Percentiles rank a stretch among this genome's conserved stretches.
Conservation (phyloP, 2,797 vertebrate species). For the Gadopsis bispinosus region DNA sequence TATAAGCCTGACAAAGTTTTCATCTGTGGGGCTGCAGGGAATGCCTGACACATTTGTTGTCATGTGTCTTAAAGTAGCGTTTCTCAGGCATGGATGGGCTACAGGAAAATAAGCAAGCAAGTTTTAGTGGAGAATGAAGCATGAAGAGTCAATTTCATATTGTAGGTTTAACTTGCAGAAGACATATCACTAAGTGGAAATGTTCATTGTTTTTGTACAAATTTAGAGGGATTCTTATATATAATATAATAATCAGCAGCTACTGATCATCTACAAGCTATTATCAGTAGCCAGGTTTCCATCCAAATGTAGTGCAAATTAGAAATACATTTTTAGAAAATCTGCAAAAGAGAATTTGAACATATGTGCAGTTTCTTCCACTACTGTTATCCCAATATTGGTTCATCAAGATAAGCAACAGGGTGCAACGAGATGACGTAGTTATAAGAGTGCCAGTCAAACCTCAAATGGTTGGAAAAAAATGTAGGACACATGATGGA, state of each 20-base stretch:
- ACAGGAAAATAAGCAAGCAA: constrained; percentile 12
- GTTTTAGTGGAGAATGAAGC: neutral
- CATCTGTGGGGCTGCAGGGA: constrained; percentile 18
- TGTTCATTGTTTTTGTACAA: neutral
- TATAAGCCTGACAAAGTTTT: constrained; percentile 44
- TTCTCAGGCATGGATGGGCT: neutral
- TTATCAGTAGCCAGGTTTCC: neutral
- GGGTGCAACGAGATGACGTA: neutral
- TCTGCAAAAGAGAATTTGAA: too few relatives aligned
- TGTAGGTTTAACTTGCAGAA: neutral
- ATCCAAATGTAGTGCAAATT: neutral
- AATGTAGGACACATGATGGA: neutral
- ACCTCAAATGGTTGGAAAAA: neutral
- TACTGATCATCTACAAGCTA: neutral
- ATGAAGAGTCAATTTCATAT: neutral
- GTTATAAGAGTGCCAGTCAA: neutral
- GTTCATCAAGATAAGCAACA: neutral
- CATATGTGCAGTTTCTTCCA: too few relatives aligned
- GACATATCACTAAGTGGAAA: neutral
- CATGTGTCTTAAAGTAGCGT: constrained; percentile 7
- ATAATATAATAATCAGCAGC: neutral
- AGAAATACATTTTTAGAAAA: neutral
- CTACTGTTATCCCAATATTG: too few relatives aligned
- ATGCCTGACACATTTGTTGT: constrained; percentile 28
- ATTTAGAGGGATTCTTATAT: too few relatives aligned